Evolutionary conservation across 37 sponge, comb jelly and placozoan genomes (phyloP).

Genomic region (Cliona cf. orientalis): DNA sequence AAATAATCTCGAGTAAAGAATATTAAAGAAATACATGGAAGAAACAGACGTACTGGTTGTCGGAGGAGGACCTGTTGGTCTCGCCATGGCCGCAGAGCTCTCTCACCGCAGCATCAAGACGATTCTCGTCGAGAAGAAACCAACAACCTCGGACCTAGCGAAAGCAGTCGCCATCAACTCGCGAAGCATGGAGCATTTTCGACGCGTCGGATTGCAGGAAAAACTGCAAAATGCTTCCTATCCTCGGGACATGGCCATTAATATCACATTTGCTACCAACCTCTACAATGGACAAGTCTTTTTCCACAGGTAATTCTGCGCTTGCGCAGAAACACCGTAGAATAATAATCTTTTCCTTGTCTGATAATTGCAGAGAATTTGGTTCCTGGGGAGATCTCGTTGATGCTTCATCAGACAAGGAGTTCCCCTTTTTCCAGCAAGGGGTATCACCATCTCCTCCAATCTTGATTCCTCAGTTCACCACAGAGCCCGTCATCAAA

Average conservation of each 20-base stretch:
- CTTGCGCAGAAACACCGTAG: too few relatives aligned
- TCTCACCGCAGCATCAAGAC: slow-evolving; percentile 64
- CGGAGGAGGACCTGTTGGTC: slow-evolving; percentile 79
- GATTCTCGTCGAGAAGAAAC: slow-evolving; percentile 64
- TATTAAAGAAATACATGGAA: too few relatives aligned
- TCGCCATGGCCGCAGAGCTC: slow-evolving; percentile 63
- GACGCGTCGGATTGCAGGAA: slow-evolving; percentile 61
- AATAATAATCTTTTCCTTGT: too few relatives aligned
- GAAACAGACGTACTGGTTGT: slow-evolving; percentile 56
- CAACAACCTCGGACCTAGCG: slow-evolving; percentile 39
- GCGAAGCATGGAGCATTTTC: slow-evolving; percentile 82
- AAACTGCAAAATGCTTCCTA: slow-evolving; percentile 42
- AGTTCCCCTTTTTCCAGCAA: slow-evolving; percentile 23
- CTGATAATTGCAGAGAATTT: too few relatives aligned
- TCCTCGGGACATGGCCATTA: slow-evolving; percentile 40
- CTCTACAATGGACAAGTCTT: slow-evolving; percentile 3
- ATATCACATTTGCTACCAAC: neutral
- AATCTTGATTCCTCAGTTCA: slow-evolving; percentile 62
- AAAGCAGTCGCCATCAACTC: slow-evolving; percentile 52
- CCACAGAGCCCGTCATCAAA: slow-evolving; percentile 62
- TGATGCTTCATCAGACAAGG: slow-evolving; percentile 18
- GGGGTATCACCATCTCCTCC: slow-evolving; percentile 30
- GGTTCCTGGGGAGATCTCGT: slow-evolving; percentile 66
- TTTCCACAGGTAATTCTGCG: neutral
- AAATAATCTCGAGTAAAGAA: too few relatives aligned